These are phyloP conservation scores for Lobophora halterata DNA, from an alignment of 2,888 invertebrate genomes.

Conservation along the genomic window DNA sequence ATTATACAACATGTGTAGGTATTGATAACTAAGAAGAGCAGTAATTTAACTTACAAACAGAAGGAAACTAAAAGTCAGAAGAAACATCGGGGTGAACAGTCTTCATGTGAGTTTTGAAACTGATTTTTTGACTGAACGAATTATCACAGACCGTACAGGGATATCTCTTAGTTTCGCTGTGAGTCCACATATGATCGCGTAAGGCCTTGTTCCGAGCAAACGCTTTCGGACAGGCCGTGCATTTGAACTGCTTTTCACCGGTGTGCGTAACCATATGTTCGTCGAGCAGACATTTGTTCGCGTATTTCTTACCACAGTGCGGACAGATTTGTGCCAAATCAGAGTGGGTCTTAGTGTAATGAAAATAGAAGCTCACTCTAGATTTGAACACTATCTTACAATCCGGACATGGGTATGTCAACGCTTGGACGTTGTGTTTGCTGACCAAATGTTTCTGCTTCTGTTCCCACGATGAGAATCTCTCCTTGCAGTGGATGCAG, in stretches of 20 bases:
- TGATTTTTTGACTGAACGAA: conserved; percentile 18
- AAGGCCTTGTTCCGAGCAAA: conserved; percentile 34
- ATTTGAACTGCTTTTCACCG: conserved; percentile 8
- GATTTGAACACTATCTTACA: conserved; percentile 6
- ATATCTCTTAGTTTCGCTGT: conserved; percentile 28
- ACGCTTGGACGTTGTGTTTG: conserved; percentile 31
- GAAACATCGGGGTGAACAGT: too few relatives aligned
- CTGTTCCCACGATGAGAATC: conserved; percentile 14
- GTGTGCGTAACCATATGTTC: conserved; percentile 12
- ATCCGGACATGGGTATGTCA: conserved; percentile 12
- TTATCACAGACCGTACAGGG: conserved; percentile 22
- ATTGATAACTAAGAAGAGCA: too few relatives aligned
- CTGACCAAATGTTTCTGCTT: conserved; percentile 25
- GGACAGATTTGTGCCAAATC: conserved; percentile 11
- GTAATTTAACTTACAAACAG: too few relatives aligned
- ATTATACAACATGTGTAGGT: too few relatives aligned
- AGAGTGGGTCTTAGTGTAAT: conserved; percentile 6
- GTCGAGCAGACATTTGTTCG: neutral
- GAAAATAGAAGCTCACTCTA: conserved; percentile 6
- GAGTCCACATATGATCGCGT: conserved; percentile 35
- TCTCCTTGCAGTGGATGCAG: conserved; percentile 27
- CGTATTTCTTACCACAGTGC: conserved; percentile 10
- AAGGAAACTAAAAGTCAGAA: too few relatives aligned
- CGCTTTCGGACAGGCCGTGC: conserved; percentile 16
- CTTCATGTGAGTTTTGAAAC: conserved; percentile 22